phyloP scores from a whole-genome alignment of 2,797 vertebrate genomes.

The Hippoglossus hippoglossus region DNA sequence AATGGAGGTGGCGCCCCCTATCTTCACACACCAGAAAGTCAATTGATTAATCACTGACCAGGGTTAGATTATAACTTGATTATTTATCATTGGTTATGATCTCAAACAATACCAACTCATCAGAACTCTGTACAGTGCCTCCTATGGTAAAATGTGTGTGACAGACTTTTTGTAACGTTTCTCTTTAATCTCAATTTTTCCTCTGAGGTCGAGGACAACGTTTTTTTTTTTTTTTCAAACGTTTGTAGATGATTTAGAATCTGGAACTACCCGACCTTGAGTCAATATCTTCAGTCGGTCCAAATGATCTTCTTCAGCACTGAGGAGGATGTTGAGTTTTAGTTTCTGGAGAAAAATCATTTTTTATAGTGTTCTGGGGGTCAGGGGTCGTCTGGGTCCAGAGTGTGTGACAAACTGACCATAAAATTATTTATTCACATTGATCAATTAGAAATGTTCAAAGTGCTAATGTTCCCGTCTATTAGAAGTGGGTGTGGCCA shows the following conservation, averaged over 20 bases:
- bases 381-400: slow-evolving; percentile 17
- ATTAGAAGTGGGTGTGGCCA: slow-evolving; percentile 35
- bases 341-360: too few species aligned
- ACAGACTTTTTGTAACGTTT: too few species aligned
- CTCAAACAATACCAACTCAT: neutral
- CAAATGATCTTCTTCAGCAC: too few species aligned
- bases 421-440: neutral
- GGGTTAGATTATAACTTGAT: neutral
- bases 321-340: too few species aligned
- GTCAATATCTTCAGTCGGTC: too few species aligned
- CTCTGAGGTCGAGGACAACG: too few species aligned
- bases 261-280: too few species aligned
- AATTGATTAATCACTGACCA: neutral
- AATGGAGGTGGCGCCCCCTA: neutral
- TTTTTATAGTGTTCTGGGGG: neutral
- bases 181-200: too few species aligned
- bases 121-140: neutral
- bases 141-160: neutral
- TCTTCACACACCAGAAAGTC: neutral
- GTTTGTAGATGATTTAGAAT: neutral
- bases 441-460: slow-evolving; percentile 55
- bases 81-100: neutral
- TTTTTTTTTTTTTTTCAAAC: neutral
- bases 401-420: slow-evolving; percentile 13
- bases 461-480: slow-evolving; percentile 69